phyloP scores from a whole-genome alignment of 2,113 vertebrate species.

The Chrysochloris asiatica region DNA sequence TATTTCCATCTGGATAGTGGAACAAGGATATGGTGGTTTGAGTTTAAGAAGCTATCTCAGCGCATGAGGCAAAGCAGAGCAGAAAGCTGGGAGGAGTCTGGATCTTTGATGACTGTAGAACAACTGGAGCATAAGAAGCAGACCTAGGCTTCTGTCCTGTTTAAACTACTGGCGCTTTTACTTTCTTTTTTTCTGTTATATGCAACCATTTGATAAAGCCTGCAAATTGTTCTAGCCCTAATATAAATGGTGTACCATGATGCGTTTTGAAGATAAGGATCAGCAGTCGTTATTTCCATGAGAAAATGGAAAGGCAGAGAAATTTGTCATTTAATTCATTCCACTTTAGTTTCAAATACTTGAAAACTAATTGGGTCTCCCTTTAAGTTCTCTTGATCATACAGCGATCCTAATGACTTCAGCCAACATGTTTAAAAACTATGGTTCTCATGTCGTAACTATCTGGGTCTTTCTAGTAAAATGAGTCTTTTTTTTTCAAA shows the following conservation, averaged over 20 bases:
- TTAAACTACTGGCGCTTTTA: background rate
- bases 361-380: constrained; percentile 35
- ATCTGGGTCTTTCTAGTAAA: constrained; percentile 29
- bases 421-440: constrained; percentile 50
- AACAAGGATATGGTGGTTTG: background rate
- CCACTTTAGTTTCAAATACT: constrained; percentile 4
- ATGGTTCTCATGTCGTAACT: constrained; percentile 54
- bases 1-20: background rate
- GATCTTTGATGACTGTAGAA: background rate
- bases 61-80: background rate
- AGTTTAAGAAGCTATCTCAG: background rate
- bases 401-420: background rate
- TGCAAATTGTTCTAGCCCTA: constrained; percentile 1
- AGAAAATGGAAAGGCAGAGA: constrained; percentile 46
- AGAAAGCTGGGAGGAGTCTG: background rate
- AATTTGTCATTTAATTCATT: constrained; percentile 50
- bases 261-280: background rate
- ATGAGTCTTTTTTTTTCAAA: constrained; percentile 51
- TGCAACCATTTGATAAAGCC: background rate
- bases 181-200: background rate
- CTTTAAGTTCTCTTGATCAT: background rate
- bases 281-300: constrained; percentile 18
- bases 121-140: background rate
- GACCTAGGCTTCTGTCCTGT: background rate
- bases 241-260: constrained; percentile 30